A percentile compares a stretch with the other conserved stretches of the same genome.
Evolutionary conservation across 2,888 invertebrate genomes (phyloP).

Genomic region (Heterodera filipjevi): DNA sequence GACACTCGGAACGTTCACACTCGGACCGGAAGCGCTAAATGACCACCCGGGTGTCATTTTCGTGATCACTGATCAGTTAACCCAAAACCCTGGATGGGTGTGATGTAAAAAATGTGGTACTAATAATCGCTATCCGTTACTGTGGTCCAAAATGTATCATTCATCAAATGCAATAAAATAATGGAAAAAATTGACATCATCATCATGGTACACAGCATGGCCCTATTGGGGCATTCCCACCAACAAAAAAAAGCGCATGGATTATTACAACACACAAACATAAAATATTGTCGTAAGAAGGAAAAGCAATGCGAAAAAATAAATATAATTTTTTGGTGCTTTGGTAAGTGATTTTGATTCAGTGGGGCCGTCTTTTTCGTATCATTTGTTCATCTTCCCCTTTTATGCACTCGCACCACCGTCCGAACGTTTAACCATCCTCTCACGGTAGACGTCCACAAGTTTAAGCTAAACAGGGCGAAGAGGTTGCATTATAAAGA

Average conservation of each 20-base stretch:
- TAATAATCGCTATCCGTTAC: too few relatives aligned
- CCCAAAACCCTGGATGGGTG: too few relatives aligned
- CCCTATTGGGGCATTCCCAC: not conserved
- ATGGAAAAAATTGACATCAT: too few relatives aligned
- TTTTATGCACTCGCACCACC: not conserved
- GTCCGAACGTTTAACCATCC: constrained; percentile 18
- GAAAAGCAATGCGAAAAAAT: not conserved
- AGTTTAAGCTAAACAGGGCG: constrained; percentile 22
- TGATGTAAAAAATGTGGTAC: too few relatives aligned
- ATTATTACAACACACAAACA: not conserved
- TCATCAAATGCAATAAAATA: too few relatives aligned
- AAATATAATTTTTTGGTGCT: not conserved
- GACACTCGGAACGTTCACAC: too few relatives aligned
- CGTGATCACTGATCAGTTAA: too few relatives aligned
- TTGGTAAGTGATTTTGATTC: constrained; percentile 3
- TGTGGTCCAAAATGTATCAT: not conserved
- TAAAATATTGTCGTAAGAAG: too few relatives aligned
- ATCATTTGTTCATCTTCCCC: not conserved
- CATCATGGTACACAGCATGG: too few relatives aligned
- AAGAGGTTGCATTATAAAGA: not conserved
- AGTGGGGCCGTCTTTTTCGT: not conserved
- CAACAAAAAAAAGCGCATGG: not conserved
- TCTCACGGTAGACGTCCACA: constrained; percentile 27
- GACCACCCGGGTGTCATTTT: too few relatives aligned
- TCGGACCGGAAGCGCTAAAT: too few relatives aligned